These are phyloP conservation scores for Thunnus maccoyii DNA, from an alignment of 2,113 vertebrate genomes.

Conservation along the genomic window DNA sequence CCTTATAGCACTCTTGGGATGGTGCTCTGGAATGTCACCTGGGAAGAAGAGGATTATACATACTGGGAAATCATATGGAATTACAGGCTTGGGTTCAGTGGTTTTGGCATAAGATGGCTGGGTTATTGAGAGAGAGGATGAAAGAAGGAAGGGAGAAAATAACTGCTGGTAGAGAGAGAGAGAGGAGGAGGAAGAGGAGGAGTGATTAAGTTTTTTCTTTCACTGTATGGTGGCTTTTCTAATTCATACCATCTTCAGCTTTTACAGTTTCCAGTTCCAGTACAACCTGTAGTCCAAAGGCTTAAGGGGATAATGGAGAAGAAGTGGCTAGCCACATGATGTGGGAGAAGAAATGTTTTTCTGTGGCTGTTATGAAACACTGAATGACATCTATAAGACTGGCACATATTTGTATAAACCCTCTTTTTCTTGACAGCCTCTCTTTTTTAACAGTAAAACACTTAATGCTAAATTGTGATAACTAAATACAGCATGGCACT, in stretches of 20 bases:
- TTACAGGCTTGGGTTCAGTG: conserved; percentile 65
- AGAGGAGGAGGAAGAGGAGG: neutral
- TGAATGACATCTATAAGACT: neutral
- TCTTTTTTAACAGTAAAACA: neutral
- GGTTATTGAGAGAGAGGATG: conserved; percentile 42
- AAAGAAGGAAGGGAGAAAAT: conserved; percentile 28
- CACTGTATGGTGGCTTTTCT: conserved; percentile 29
- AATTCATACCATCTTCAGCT: conserved; percentile 12
- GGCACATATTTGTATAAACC: neutral
- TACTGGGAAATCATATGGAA: conserved; percentile 72
- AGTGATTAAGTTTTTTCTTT: conserved; percentile 12
- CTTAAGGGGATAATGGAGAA: conserved; percentile 14
- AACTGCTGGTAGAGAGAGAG: neutral
- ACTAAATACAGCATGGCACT: neutral
- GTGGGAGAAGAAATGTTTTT: conserved; percentile 10
- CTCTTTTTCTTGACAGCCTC: conserved; percentile 8
- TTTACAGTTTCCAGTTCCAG: neutral
- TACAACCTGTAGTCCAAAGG: conserved; percentile 21
- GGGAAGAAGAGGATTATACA: conserved; percentile 72
- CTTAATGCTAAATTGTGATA: neutral
- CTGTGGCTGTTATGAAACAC: conserved; percentile 9
- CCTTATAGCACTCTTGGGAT: conserved; percentile 52
- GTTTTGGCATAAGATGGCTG: conserved; percentile 49
- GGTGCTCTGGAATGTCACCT: conserved; percentile 51
- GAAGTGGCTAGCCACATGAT: conserved; percentile 1